Evolutionary conservation across 2,888 invertebrate genomes (phyloP).

Genomic region (Dilophus febrilis): DNA sequence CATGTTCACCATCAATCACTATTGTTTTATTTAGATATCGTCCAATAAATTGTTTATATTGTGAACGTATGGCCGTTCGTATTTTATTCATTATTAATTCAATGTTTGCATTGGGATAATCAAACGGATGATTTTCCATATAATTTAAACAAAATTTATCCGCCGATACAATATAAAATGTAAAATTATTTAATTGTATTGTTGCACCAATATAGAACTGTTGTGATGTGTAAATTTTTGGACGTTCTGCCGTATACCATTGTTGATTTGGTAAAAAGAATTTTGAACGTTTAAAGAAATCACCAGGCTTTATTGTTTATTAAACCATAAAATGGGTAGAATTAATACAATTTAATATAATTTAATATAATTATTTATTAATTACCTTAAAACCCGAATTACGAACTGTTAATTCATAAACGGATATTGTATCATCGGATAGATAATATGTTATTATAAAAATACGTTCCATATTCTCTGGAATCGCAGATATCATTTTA

Average conservation of each 20-base stretch:
- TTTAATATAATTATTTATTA: neutral
- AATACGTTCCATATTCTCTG: slow-evolving; percentile 43
- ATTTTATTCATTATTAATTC: slow-evolving; percentile 57
- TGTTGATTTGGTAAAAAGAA: slow-evolving; percentile 59
- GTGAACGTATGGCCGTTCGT: slow-evolving; percentile 44
- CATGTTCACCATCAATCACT: slow-evolving; percentile 26
- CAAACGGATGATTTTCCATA: slow-evolving; percentile 60
- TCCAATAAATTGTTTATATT: slow-evolving; percentile 60
- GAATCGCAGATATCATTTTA: slow-evolving; percentile 52
- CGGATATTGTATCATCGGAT: slow-evolving; percentile 66
- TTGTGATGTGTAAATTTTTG: slow-evolving; percentile 54
- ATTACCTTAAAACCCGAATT: slow-evolving; percentile 45
- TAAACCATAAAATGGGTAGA: too few relatives aligned
- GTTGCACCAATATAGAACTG: slow-evolving; percentile 76
- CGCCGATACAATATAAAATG: slow-evolving; percentile 61
- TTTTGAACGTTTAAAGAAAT: slow-evolving; percentile 49
- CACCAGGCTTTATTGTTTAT: slow-evolving; percentile 38
- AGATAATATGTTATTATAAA: slow-evolving; percentile 71
- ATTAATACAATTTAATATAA: neutral
- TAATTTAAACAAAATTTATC: slow-evolving; percentile 77
- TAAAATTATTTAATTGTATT: slow-evolving; percentile 57
- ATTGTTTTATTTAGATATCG: slow-evolving; percentile 37
- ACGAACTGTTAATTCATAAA: slow-evolving; percentile 59
- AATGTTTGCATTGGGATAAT: slow-evolving; percentile 62
- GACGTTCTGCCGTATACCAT: slow-evolving; percentile 50